phyloP scores from a whole-genome alignment of 2,888 invertebrate species.

The Sesamia inferens region DNA sequence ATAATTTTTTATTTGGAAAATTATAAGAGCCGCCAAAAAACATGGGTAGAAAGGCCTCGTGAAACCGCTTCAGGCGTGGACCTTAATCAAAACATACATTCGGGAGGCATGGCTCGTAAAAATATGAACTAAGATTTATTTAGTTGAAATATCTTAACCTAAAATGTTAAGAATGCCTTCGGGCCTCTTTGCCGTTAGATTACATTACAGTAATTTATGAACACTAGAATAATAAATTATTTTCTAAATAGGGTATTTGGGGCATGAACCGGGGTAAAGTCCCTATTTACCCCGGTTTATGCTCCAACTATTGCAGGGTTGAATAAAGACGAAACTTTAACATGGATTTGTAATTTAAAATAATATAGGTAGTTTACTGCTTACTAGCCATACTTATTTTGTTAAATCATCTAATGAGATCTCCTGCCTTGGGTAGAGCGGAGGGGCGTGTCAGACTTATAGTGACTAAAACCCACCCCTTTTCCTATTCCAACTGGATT shows the following conservation, averaged over 20 bases:
- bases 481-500: too few relatives aligned
- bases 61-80: conserved; percentile 32
- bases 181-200: neutral
- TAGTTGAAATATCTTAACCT: conserved; percentile 8
- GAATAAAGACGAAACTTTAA: too few relatives aligned
- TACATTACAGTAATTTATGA: conserved; percentile 2
- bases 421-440: too few relatives aligned
- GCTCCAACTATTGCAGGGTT: too few relatives aligned
- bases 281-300: too few relatives aligned
- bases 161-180: conserved; percentile 28
- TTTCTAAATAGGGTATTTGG: neutral
- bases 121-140: conserved; percentile 31
- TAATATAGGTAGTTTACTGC: too few relatives aligned
- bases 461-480: too few relatives aligned
- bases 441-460: too few relatives aligned
- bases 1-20: conserved; percentile 32
- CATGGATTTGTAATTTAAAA: too few relatives aligned
- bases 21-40: conserved; percentile 13
- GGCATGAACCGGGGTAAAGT: too few relatives aligned
- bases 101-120: conserved; percentile 11
- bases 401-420: too few relatives aligned
- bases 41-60: conserved; percentile 9
- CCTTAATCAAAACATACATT: conserved; percentile 46
- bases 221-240: neutral
- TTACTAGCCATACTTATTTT: too few relatives aligned